phyloP scores from a whole-genome alignment of 2,888 invertebrate genomes.

The Suillia variegata region DNA sequence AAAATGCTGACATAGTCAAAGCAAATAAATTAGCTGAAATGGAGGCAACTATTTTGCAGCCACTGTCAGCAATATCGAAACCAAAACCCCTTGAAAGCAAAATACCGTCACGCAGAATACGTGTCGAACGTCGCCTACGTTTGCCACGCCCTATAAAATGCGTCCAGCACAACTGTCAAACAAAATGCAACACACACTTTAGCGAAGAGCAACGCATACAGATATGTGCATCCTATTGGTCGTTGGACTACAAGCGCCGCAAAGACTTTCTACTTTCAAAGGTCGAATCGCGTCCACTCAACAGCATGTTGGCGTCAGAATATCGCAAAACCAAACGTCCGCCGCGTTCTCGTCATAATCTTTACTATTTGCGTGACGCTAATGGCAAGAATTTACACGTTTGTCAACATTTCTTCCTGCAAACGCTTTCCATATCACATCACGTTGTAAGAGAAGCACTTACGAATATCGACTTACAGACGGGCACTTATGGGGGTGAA shows the following conservation, averaged over 20 bases:
- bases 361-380: conserved; percentile 28
- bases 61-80: conserved; percentile 13
- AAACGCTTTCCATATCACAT: conserved; percentile 30
- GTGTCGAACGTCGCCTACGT: conserved; percentile 3
- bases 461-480: conserved; percentile 31
- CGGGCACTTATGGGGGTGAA: conserved; percentile 31
- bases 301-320: conserved; percentile 25
- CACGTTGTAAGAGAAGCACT: conserved; percentile 30
- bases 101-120: conserved; percentile 24
- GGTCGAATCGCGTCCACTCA: conserved; percentile 32
- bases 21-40: neutral
- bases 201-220: conserved; percentile 32
- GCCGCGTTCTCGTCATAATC: conserved; percentile 28
- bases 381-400: conserved; percentile 33
- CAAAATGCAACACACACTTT: conserved; percentile 32
- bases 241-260: conserved; percentile 33
- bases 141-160: conserved; percentile 33
- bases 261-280: conserved; percentile 33
- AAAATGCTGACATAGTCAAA: neutral
- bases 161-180: conserved; percentile 23
- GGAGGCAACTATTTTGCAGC: no score
- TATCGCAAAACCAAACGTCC: conserved; percentile 33
- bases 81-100: no score
- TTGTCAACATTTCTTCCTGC: conserved; percentile 31
- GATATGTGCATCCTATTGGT: conserved; percentile 34